Percentiles rank a stretch among this genome's conserved stretches.
phyloP scores from a whole-genome alignment of 1,140 invertebrate genomes.

The Rhyacophila brunnea region DNA sequence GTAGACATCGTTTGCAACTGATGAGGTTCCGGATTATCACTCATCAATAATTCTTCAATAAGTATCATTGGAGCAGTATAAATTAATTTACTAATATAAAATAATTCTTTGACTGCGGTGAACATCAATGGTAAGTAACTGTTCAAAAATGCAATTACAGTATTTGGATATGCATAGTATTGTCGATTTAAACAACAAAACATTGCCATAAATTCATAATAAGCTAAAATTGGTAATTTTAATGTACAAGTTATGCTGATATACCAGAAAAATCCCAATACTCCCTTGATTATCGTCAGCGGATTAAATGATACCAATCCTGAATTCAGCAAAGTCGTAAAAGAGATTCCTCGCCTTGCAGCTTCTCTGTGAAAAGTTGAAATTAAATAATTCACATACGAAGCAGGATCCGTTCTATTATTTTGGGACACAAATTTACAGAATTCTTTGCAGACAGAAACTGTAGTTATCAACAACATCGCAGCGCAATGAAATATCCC shows the following conservation, averaged over 20 bases:
- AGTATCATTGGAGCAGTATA: conserved; percentile 60
- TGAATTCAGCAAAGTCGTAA: conserved; percentile 46
- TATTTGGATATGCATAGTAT: conserved; percentile 47
- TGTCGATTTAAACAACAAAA: conserved; percentile 40
- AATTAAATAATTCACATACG: conserved; percentile 40
- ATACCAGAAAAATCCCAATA: conserved; percentile 40
- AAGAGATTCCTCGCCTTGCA: conserved; percentile 48
- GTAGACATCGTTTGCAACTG: conserved; percentile 68
- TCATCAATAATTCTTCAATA: conserved; percentile 58
- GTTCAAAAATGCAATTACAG: conserved; percentile 48
- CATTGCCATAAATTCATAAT: conserved; percentile 46
- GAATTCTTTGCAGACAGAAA: conserved; percentile 60
- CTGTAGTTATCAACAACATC: conserved; percentile 57
- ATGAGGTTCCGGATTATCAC: conserved; percentile 49
- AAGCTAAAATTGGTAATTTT: conserved; percentile 44
- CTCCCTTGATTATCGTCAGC: conserved; percentile 40
- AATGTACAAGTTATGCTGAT: conserved; percentile 41
- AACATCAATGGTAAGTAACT: conserved; percentile 60
- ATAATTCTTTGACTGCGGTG: conserved; percentile 55
- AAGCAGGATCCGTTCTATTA: conserved; percentile 37
- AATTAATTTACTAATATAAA: conserved; percentile 56
- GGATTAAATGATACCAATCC: conserved; percentile 46
- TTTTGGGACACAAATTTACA: conserved; percentile 44
- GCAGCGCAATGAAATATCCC: conserved; percentile 60
- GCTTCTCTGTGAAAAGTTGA: conserved; percentile 47